Evolutionary conservation across 2,113 vertebrate genomes (phyloP).

Genomic region (Engraulis encrasicolus): DNA sequence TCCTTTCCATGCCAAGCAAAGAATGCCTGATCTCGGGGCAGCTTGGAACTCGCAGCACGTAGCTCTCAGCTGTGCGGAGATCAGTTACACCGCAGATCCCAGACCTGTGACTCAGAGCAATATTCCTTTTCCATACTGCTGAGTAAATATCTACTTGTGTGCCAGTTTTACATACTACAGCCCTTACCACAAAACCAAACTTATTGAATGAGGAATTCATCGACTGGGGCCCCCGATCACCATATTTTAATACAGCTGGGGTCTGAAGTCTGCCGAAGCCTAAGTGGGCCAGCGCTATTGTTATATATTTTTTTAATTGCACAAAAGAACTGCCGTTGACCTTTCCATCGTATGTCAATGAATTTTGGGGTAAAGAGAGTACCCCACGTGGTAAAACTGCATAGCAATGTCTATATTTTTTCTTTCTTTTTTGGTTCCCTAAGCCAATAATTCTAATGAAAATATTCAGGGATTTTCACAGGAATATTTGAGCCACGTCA

Average conservation of each 20-base stretch:
- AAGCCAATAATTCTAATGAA: slow-evolving; percentile 13
- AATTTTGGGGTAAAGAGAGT: not conserved
- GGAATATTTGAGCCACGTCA: slow-evolving; percentile 21
- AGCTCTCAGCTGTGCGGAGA: not conserved
- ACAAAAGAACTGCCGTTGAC: slow-evolving; percentile 11
- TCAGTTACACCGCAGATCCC: not conserved
- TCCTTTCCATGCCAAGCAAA: not conserved
- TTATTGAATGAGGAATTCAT: slow-evolving; percentile 13
- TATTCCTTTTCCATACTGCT: slow-evolving; percentile 7
- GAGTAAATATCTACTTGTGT: not conserved
- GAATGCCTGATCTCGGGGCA: not conserved
- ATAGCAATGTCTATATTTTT: not conserved
- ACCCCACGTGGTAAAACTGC: slow-evolving; percentile 5
- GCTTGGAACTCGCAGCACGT: not conserved
- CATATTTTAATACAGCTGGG: not conserved
- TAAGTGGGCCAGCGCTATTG: not conserved
- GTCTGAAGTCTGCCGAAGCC: not conserved
- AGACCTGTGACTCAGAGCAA: not conserved
- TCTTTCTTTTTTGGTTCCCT: slow-evolving; percentile 1
- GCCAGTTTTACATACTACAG: slow-evolving; percentile 10
- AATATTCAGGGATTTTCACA: slow-evolving; percentile 21
- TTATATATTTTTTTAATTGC: slow-evolving; percentile 15
- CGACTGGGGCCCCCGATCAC: not conserved
- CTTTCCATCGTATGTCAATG: slow-evolving; percentile 9
- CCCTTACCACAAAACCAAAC: slow-evolving; percentile 5